These are phyloP conservation scores for Falco concolor DNA, from an alignment of 2,797 vertebrate genomes.

Conservation along the genomic window DNA sequence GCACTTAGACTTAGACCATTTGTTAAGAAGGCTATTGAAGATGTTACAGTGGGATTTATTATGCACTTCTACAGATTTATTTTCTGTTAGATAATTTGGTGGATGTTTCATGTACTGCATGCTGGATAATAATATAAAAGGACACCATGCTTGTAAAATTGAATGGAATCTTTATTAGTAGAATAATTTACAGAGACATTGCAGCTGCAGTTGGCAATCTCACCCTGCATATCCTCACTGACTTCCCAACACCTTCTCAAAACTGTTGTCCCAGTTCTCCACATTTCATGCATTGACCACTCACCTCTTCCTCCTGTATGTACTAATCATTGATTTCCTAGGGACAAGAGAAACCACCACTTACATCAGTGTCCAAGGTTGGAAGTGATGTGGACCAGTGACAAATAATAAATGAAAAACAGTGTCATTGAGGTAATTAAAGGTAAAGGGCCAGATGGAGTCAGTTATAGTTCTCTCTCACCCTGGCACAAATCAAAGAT, in stretches of 20 bases:
- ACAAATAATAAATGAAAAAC: not conserved
- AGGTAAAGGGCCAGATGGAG: not conserved
- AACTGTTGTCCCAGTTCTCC: not conserved
- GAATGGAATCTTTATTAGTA: not conserved
- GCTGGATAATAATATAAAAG: constrained; percentile 25
- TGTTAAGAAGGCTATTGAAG: constrained; percentile 5
- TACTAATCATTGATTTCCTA: not conserved
- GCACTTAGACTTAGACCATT: not conserved
- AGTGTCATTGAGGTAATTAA: not conserved
- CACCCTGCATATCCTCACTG: not conserved
- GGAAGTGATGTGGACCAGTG: not conserved
- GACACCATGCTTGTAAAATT: not conserved
- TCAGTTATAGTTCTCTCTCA: not conserved
- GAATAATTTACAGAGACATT: constrained; percentile 5
- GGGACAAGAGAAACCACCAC: not conserved
- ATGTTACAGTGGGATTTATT: constrained; percentile 17
- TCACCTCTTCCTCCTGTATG: not conserved
- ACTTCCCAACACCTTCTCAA: not conserved
- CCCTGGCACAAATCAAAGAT: not conserved
- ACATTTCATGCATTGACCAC: not conserved
- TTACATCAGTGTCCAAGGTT: not conserved
- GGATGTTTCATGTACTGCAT: not conserved
- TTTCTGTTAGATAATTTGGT: constrained; percentile 35
- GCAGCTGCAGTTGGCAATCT: not conserved
- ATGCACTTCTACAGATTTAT: constrained; percentile 35